Percentiles rank a stretch among this genome's conserved stretches.
Evolutionary conservation across 2,113 vertebrate species (phyloP).

Genomic region (Chitala chitala): DNA sequence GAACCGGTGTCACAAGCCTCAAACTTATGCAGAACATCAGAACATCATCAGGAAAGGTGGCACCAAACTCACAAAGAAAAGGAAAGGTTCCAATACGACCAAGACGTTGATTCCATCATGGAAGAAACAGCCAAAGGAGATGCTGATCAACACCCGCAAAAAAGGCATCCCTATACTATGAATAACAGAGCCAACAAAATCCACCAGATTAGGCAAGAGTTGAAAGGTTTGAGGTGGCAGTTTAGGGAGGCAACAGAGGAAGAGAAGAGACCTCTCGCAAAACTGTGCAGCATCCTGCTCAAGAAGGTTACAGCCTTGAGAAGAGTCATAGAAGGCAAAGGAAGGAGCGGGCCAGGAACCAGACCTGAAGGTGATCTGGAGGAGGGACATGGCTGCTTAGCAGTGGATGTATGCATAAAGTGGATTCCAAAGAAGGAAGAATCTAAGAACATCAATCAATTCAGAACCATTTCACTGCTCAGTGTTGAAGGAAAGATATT

Average conservation of each 20-base stretch:
- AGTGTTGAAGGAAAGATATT: slow-evolving; percentile 6
- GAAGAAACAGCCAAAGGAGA: background rate
- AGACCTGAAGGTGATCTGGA: no score
- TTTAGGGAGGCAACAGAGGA: no score
- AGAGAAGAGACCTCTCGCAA: no score
- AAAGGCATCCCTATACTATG: slow-evolving; percentile 3
- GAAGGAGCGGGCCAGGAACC: no score
- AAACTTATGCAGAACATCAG: slow-evolving; percentile 15
- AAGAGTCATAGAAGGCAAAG: no score
- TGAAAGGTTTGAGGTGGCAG: background rate
- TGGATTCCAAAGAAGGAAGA: no score
- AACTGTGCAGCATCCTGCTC: no score
- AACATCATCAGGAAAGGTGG: slow-evolving; percentile 16
- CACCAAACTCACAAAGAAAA: slow-evolving; percentile 12
- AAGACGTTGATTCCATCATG: background rate
- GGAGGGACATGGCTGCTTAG: no score
- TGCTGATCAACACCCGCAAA: background rate
- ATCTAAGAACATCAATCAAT: background rate
- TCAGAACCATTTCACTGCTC: slow-evolving; percentile 20
- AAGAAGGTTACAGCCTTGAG: no score
- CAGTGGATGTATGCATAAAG: no score
- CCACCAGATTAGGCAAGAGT: background rate
- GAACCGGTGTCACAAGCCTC: slow-evolving; percentile 10
- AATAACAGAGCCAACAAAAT: background rate
- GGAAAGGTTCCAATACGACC: slow-evolving; percentile 16